Evolutionary conservation across 2,888 invertebrate genomes (phyloP), one percentile per base, ranked within the genome.

Genomic region (Neoaliturus tenellus): DNA sequence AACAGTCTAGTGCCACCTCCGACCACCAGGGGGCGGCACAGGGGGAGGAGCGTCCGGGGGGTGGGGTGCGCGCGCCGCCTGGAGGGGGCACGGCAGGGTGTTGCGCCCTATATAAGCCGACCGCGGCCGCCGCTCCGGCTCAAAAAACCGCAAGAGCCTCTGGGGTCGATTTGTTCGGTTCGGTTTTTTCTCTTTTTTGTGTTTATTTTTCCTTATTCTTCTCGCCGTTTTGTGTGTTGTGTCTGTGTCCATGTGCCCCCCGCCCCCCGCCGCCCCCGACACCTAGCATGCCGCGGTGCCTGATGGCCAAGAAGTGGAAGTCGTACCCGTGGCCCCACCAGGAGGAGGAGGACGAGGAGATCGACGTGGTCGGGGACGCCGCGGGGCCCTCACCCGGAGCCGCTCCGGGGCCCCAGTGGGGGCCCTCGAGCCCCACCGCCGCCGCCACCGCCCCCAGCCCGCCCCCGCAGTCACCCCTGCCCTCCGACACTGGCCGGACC

Each of bases 241-340:
- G 80, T 80, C 80, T 80, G 69, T 81, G 55, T 85, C 83, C 85
- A 80, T 84, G 81, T 12, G 58, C n/a, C 35, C 33, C 28, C 23
- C 25, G 17, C 2, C 82, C 83, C 62, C 81, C 82, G 67, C 28
- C 67, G 55, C 75, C 81, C 73, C 82, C 81, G 78, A 83, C 84
- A 84, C 80, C 81, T 92, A 91, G 31, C 62, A 97, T 97, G 97
- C 97, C 97, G 92, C 96, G 97, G 91, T 97, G 97, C 93, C 95
- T 97, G 92, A 97, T 97, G 97, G 97, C 97, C 90, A 97, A 97
- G 93, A 97, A 97, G 93, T 97, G 97, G 96, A 97, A 97, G 94
- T 96, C 94, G 91, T 95, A 95, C 90, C 94, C 95, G 87, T 95
- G 95, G 95, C 89, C 89, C 83, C 87, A 87, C 83, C 88, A 88